These are phyloP conservation scores for Selene dorsalis DNA, from an alignment of 2,797 vertebrate genomes.

Conservation along the genomic window DNA sequence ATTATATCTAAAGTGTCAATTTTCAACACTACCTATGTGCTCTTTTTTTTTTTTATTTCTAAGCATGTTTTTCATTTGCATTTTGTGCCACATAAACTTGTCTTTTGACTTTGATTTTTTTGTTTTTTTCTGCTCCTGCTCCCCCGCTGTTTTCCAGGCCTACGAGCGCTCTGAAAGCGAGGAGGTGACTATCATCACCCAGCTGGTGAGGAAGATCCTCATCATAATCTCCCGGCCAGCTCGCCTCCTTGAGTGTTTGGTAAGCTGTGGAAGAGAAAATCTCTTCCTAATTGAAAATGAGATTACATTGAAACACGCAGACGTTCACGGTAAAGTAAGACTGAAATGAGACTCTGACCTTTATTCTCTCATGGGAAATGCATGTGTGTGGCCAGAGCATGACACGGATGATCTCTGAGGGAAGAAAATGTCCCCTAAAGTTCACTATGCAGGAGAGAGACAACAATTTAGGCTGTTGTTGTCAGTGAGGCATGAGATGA, in stretches of 20 bases:
- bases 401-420: neutral
- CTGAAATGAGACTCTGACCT: slow-evolving; percentile 33
- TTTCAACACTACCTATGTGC: neutral
- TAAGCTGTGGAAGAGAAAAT: slow-evolving; percentile 75
- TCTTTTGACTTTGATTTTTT: no score
- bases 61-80: neutral
- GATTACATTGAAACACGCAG: slow-evolving; percentile 16
- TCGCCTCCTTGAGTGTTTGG: slow-evolving; percentile 96
- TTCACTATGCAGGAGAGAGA: neutral
- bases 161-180: slow-evolving; percentile 95
- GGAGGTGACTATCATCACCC: slow-evolving; percentile 91
- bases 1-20: neutral
- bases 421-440: neutral
- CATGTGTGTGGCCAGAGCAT: neutral
- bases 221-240: slow-evolving; percentile 96
- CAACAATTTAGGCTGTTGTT: neutral
- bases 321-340: neutral
- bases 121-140: neutral
- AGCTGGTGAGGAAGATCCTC: slow-evolving; percentile 93
- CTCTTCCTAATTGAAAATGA: slow-evolving; percentile 45
- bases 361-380: slow-evolving; percentile 8
- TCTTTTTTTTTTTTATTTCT: neutral
- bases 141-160: slow-evolving; percentile 82
- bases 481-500: neutral
- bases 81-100: no score